A percentile compares a stretch with the other conserved stretches of the same genome.
Conservation (phyloP, 2,888 invertebrate species). For the Ditula angustiorana region DNA sequence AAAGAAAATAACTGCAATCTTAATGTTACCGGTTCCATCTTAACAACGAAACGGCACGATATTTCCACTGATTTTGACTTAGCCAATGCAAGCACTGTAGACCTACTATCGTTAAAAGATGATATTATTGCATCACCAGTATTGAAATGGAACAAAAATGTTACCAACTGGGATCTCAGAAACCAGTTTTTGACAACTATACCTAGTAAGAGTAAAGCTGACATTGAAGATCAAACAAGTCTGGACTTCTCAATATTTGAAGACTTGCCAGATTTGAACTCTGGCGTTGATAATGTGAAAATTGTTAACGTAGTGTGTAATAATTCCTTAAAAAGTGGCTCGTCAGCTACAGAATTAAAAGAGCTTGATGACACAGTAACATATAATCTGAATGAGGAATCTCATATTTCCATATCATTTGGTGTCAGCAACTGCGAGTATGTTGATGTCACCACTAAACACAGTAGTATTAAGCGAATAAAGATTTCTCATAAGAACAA, state of each 20-base stretch:
- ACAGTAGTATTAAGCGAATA: conserved; percentile 62
- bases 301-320: conserved; percentile 42
- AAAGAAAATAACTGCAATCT: conserved; percentile 23
- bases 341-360: conserved; percentile 53
- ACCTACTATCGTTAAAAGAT: conserved; percentile 18
- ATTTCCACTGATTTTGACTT: conserved; percentile 13
- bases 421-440: conserved; percentile 59
- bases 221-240: conserved; percentile 45
- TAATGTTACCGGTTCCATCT: neutral
- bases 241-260: conserved; percentile 58
- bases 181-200: neutral
- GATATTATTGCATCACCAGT: neutral
- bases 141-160: neutral
- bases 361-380: conserved; percentile 48
- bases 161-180: neutral
- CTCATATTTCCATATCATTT: conserved; percentile 61
- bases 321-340: conserved; percentile 48
- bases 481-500: conserved; percentile 53
- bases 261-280: conserved; percentile 44
- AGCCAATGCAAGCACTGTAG: conserved; percentile 25
- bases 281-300: conserved; percentile 38
- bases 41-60: neutral
- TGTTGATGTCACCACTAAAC: conserved; percentile 63
- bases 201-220: conserved; percentile 41
- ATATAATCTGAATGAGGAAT: conserved; percentile 50